phyloP scores from a whole-genome alignment of 2,797 vertebrate species.

The Mus minutoides region DNA sequence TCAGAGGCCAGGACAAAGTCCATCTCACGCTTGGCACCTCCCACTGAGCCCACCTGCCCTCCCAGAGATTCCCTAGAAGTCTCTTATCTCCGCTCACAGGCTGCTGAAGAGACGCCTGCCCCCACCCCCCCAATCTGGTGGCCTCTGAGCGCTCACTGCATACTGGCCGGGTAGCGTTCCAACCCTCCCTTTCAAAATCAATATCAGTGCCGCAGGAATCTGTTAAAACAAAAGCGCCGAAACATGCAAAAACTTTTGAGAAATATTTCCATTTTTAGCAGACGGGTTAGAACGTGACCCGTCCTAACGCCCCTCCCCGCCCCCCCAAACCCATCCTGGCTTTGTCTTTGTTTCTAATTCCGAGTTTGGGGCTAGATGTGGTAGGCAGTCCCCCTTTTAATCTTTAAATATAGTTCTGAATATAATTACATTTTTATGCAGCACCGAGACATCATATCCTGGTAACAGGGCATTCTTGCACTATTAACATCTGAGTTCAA shows the following conservation, averaged over 20 bases:
- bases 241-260: conserved; percentile 75
- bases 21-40: background rate
- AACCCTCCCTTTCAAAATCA: conserved; percentile 32
- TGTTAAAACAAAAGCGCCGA: conserved; percentile 71
- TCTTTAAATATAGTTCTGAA: conserved; percentile 83
- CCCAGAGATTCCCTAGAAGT: background rate
- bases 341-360: conserved; percentile 81
- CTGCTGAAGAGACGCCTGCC: background rate
- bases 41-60: background rate
- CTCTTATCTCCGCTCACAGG: background rate
- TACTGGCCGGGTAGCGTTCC: background rate
- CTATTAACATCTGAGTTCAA: conserved; percentile 81
- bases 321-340: conserved; percentile 7
- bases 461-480: conserved; percentile 72
- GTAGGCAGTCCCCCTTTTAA: conserved; percentile 82
- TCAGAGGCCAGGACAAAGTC: conserved; percentile 24
- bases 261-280: conserved; percentile 74
- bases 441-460: conserved; percentile 82
- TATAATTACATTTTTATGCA: conserved; percentile 83
- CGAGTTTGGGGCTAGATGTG: conserved; percentile 77
- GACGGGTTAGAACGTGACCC: conserved; percentile 27
- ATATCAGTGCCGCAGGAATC: conserved; percentile 55
- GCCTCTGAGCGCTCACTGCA: background rate
- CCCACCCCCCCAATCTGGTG: background rate
- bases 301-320: background rate